Evolutionary conservation across 2,888 invertebrate species (phyloP), one percentile per base, ranked within the genome.

Genomic region (Stenurella melanura): DNA sequence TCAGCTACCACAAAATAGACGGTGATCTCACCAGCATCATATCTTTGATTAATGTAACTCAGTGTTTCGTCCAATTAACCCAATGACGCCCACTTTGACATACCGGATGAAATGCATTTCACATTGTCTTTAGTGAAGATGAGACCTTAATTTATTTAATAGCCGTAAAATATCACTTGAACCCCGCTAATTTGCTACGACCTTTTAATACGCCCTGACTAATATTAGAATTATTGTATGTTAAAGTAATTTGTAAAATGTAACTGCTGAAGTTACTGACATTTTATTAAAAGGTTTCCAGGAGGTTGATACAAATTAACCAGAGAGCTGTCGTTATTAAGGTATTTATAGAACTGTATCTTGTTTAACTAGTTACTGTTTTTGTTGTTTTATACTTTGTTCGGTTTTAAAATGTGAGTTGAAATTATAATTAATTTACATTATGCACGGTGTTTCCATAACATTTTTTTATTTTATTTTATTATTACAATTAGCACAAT

Each of bases 91-190:
- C 50, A 50, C 42, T 42, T 42, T 12, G 42, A 42, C 42, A 42
- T 42, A 42, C 50, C 50, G 50, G 50, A 50, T 50, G n/a, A 50
- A 50, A 50, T 50, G 50, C 50, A 50, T 12, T 50, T 50, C n/a
- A 15, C n/a, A 50, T 50, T 50, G 50, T 50, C 50, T 50, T 50
- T n/a, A 50, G 42, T 42, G 42, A 12, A 42, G 42, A 42, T 42
- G 42, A 50, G 50, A 50, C n/a, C 2, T n/a, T 50, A 50, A 50
- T 50, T 50, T 50, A 50, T 15, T 50, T 50, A 50, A 50, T 50
- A 17, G n/a, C 7, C 50, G 50, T 50, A 50, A 50, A 50, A 50
- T 50, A 50, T 50, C n/a, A n/a, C 7, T 50, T 50, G n/a, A 50
- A 50, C 50, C n/a, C 50, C 1, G 6, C 50, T 50, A 12, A 50